Base-by-base conservation (phyloP, 2,888 invertebrate genomes). In the Lepidocyrtinus sp. region DNA sequence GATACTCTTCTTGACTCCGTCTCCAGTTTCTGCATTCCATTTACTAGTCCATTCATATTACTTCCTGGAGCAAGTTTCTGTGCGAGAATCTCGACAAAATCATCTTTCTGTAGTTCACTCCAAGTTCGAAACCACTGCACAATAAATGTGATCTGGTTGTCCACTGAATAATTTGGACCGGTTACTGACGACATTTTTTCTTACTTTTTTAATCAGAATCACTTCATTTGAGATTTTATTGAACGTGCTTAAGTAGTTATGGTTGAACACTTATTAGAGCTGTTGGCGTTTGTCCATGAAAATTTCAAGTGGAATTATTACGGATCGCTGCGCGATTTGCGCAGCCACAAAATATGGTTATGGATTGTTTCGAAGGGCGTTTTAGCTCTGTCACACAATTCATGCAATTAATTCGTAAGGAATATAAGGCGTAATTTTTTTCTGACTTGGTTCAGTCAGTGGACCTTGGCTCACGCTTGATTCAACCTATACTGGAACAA, bases 51-150 rank as follows among this genome's bases (percentile, higher is more conserved):
- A 67, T 86, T 84, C 17, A 85, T 73, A 46, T 71, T 68, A 19
- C 73, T 72, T 46, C 75, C 80, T 12, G 67, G 62, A 0, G 64
- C 59, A 27, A 76, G n/a, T 21, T 50, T 75, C 19, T 79, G 81
- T 19, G 85, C 81, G 9, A 86, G 25, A 26, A 82, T 81, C 7
- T 82, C 79, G 3, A 86, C 75, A 78, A 86, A 86, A 62, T 86
- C 86, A 25, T 86, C 86, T 64, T 84, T 84, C 72, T 86, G 86
- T 45, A 82, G 75, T 19, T 86, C 86, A 79, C 85, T 85, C 85
- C 86, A 86, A 19, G 84, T 80, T 24, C 81, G 69, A 65, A 86
- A 86, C 86, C 86, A 86, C 62, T 83, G 82, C 0, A 80, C 74
- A 21, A 84, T 68, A 62, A 77, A 86, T 1, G 68, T 73, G 0